Evolutionary conservation across 2,797 vertebrate genomes (phyloP).

Genomic region (Diglossa cyanea): DNA sequence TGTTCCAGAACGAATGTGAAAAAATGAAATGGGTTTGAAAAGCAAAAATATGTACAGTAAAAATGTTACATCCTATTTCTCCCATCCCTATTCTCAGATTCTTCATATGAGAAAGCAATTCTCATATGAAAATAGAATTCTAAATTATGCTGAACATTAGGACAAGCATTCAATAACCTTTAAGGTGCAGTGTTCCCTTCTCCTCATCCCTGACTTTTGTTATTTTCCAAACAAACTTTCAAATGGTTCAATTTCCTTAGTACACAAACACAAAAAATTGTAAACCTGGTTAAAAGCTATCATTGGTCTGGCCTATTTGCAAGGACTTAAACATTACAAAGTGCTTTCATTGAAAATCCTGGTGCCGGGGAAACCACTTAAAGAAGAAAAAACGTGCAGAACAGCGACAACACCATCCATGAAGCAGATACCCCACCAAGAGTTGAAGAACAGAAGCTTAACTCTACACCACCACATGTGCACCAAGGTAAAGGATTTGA

Average conservation of each 20-base stretch:
- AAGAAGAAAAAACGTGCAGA: not conserved
- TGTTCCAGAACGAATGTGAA: not conserved
- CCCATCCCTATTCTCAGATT: not conserved
- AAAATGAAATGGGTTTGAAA: not conserved
- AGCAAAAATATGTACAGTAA: not conserved
- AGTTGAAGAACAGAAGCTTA: not conserved
- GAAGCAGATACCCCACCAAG: not conserved
- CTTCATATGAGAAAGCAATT: not conserved
- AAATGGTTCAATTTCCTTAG: not conserved
- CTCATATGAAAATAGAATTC: not conserved
- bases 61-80: not conserved
- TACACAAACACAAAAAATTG: not conserved
- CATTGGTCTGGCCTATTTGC: not conserved
- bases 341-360: not conserved
- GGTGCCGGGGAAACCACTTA: not conserved
- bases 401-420: fast-evolving
- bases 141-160: not conserved
- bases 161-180: not conserved
- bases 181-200: not conserved
- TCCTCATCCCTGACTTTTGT: not conserved
- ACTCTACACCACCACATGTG: not conserved
- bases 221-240: not conserved
- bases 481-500: not conserved
- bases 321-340: not conserved
- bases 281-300: not conserved